Evolutionary conservation across 2,113 vertebrate genomes (phyloP), one percentile per base, ranked within the genome.

Genomic region (Paralichthys olivaceus): DNA sequence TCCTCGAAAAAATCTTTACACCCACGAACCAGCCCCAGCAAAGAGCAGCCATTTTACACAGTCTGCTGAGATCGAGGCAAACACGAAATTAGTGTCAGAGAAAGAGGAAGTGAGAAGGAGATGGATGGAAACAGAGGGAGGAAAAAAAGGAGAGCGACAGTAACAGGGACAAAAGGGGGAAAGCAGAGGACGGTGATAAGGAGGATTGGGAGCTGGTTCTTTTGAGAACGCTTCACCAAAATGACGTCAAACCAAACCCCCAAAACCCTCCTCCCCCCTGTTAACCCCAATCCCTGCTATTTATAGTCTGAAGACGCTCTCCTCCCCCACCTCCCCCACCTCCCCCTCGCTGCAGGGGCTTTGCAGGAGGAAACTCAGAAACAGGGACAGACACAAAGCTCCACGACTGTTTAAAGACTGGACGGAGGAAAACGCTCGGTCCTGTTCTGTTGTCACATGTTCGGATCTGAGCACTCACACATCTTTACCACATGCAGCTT

Each of bases 201-300:
- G 49, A 67, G 26, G 59, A 70, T 15, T 63, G 23, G 45, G 54
- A 22, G 62, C 69, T 20, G 45, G 17, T 19, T 7, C 34, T 15
- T 47, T 15, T 47, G 17, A 47, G 25, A 57, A 57, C 23, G 22
- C 20, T 60, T 80, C 64, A 28, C 8, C 67, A 78, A 75, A 3
- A 69, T 90, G 88, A 90, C 83, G 86, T 88, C 90, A 88, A 90
- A 85, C 61, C 62, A 76, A 71, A 65, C 75, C 47, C 69, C 77
- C 66, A 40, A 73, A 72, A 65, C 49, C 75, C 69, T 25, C 65
- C 55, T 28, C 74, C 68, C 60, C 53, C 40, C 78, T 1, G 57
- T 78, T 84, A 89, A 87, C 84, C 88, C 85, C 84, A 84, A 79
- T 76, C 75, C 76, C 20, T 20, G 61, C 89, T 90, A 90, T 92